Evolutionary conservation across 2,113 vertebrate genomes (phyloP), one percentile per base, ranked within the genome.

Genomic region (Guaruba guarouba): DNA sequence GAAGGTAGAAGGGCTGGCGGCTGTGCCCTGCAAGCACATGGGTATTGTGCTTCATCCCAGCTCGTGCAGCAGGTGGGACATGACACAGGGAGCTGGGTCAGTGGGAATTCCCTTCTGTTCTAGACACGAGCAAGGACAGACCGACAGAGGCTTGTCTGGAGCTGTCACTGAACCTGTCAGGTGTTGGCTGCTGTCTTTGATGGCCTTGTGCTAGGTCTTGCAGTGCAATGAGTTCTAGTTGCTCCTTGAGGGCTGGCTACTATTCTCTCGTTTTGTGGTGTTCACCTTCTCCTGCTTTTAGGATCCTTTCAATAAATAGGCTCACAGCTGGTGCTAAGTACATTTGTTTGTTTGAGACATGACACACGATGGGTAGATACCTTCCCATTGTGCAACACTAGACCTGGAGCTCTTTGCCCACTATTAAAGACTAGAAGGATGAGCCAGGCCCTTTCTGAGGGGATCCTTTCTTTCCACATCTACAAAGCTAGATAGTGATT

Each of bases 61-160:
- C 35, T 55, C 27, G 1, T 33, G 20, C 31, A 0, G 0, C 7
- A 35, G 25, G n/a, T 11, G 43, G 31, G 48, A 19, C 29, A 18
- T 8, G 48, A 39, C 25, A 59, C 4, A n/a, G 61, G 10, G 35
- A 66, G 73, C 44, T 61, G 28, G 17, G 24, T 63, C 6, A 5
- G 24, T 44, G 59, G 39, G 82, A 78, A 35, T 69, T 37, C 48
- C 15, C 25, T 31, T 25, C 54, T 41, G 52, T 33, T 19, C 29
- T 10, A 13, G 39, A 4, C 22, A 17, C 1, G 0, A 11, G n/a
- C 22, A 13, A 5, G 13, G 55, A 6, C 59, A 54, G 44, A n/a
- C 44, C 52, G 78, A 7, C 33, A 35, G 43, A 5, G 13, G 39
- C 29, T 51, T 28, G 11, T 17, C 24, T 66, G 52, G 51, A 54